Percentiles rank a stretch among this genome's conserved stretches.
phyloP scores from a whole-genome alignment of 2,888 invertebrate genomes.

The Anticlea derivata region DNA sequence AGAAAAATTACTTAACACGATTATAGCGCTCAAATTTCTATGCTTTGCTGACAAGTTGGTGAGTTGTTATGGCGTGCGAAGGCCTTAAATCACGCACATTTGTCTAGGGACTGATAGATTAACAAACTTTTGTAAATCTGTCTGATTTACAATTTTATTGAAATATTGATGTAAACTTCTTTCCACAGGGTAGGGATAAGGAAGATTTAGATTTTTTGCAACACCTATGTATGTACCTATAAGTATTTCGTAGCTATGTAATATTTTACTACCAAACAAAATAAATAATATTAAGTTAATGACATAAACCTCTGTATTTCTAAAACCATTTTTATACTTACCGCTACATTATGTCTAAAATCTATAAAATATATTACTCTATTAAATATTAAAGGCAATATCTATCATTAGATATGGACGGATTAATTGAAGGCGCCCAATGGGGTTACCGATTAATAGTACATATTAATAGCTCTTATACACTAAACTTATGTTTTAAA shows the following conservation, averaged over 20 bases:
- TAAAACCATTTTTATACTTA: slow-evolving; percentile 68
- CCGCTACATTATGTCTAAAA: slow-evolving; percentile 72
- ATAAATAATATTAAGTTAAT: slow-evolving; percentile 64
- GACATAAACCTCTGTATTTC: slow-evolving; percentile 67
- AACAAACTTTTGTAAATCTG: no score
- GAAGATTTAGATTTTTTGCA: slow-evolving; percentile 17
- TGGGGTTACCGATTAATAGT: slow-evolving; percentile 79
- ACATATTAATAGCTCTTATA: slow-evolving; percentile 73
- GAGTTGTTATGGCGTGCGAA: no score
- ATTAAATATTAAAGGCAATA: slow-evolving; percentile 84
- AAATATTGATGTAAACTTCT: slow-evolving; percentile 4
- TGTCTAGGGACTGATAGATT: no score
- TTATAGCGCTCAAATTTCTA: no score
- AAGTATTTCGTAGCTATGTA: slow-evolving; percentile 9
- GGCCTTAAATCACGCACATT: no score
- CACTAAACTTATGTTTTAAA: slow-evolving; percentile 54
- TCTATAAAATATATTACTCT: slow-evolving; percentile 84
- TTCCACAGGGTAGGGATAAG: slow-evolving; percentile 3
- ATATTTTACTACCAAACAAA: slow-evolving; percentile 43
- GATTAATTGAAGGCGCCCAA: slow-evolving; percentile 82
- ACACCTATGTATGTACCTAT: slow-evolving; percentile 9
- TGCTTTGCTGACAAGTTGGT: no score
- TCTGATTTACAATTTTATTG: no score
- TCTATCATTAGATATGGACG: slow-evolving; percentile 83
- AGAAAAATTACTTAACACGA: no score